Conservation (phyloP, 2,888 invertebrate genomes). For the Xylophagus ater region DNA sequence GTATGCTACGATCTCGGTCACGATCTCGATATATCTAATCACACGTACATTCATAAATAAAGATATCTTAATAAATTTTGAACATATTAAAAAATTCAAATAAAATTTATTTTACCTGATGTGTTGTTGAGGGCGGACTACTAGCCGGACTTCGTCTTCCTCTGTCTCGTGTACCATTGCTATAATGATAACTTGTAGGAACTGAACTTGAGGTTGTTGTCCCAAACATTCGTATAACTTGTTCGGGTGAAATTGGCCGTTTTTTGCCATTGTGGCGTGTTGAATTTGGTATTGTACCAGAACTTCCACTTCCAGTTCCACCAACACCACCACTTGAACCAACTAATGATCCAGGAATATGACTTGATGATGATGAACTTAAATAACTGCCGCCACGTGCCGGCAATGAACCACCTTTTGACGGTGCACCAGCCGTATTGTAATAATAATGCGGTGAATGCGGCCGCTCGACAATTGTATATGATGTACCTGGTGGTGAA, state of each 20-base stretch:
- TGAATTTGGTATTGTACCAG: conserved; percentile 31
- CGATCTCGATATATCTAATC: conserved; percentile 48
- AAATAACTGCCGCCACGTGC: conserved; percentile 50
- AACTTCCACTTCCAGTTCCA: conserved; percentile 16
- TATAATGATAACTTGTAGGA: conserved; percentile 41
- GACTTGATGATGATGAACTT: conserved; percentile 49
- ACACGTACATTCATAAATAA: too few species aligned
- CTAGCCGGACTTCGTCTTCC: conserved; percentile 54
- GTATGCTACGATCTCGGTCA: conserved; percentile 47
- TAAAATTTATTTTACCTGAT: too few species aligned
- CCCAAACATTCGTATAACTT: conserved; percentile 57
- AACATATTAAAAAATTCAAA: too few species aligned
- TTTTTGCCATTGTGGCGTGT: conserved; percentile 52
- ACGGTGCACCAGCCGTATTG: conserved; percentile 37
- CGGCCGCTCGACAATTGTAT: conserved; percentile 75
- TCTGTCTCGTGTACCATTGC: conserved; percentile 37
- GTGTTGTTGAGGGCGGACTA: conserved; percentile 68
- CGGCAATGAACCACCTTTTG: conserved; percentile 37
- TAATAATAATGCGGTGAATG: conserved; percentile 53
- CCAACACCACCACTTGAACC: conserved; percentile 35
- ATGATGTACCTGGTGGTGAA: conserved; percentile 79
- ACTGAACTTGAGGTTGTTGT: conserved; percentile 43
- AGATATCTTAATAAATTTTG: too few species aligned
- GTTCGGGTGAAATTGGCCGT: conserved; percentile 75
- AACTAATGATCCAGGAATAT: conserved; percentile 40